Percentiles rank a stretch among this genome's conserved stretches.
These are phyloP conservation scores for Shinisaurus crocodilurus DNA, from an alignment of 2,113 vertebrate genomes.

Conservation along the genomic window DNA sequence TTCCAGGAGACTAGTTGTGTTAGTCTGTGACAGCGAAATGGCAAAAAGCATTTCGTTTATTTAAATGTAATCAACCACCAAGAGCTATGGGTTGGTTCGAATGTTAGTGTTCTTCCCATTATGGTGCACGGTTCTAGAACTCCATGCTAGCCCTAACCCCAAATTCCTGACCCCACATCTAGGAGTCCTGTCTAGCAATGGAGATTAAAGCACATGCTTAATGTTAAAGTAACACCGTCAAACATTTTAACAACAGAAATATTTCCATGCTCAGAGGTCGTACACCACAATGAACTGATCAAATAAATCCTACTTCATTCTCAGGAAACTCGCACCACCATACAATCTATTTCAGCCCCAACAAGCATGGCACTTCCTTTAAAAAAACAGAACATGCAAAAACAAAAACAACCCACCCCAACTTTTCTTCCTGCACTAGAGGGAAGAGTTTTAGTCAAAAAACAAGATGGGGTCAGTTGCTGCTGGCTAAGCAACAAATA, in stretches of 20 bases:
- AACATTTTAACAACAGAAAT: not conserved
- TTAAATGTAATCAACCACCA: not conserved
- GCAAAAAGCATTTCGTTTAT: not conserved
- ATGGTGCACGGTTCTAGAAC: not conserved
- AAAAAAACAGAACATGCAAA: not conserved
- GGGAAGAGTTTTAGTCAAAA: not conserved
- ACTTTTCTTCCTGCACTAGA: not conserved
- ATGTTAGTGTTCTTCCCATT: not conserved
- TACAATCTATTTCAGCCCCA: not conserved
- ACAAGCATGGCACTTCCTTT: not conserved
- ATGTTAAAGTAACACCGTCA: not conserved
- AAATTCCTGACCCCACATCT: not conserved
- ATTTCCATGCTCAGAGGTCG: not conserved
- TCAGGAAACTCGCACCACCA: not conserved
- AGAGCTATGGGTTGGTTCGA: not conserved
- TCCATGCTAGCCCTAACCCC: too few species aligned
- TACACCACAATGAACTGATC: not conserved
- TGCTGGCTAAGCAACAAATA: not conserved
- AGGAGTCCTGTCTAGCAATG: not conserved
- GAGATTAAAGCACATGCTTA: not conserved
- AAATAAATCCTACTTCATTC: not conserved
- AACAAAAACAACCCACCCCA: not conserved
- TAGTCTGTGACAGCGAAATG: not conserved
- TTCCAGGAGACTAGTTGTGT: not conserved
- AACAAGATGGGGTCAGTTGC: not conserved